phyloP scores from a whole-genome alignment of 2,888 invertebrate species.

The Eristalinus aeneus region DNA sequence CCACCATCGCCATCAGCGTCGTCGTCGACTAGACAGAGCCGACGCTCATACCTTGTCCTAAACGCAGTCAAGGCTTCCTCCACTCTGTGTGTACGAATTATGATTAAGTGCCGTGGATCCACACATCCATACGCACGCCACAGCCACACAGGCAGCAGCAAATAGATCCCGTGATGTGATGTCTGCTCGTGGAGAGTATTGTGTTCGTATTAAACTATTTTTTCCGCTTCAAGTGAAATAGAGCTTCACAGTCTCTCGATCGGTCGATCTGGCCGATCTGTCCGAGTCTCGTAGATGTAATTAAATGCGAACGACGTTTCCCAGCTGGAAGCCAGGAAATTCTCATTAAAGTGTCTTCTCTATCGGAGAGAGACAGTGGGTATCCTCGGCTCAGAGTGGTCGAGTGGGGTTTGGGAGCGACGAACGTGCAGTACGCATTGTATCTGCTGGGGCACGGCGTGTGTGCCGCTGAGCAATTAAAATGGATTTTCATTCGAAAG shows the following conservation, averaged over 20 bases:
- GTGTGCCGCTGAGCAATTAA: conserved; percentile 63
- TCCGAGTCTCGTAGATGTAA: conserved; percentile 73
- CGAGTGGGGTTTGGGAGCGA: not conserved
- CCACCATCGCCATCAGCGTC: not conserved
- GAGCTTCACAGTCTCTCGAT: conserved; percentile 41
- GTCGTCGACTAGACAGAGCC: conserved; percentile 2
- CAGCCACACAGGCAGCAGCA: not conserved
- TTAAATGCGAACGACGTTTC: conserved; percentile 79
- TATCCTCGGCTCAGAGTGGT: not conserved
- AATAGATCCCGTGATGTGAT: conserved; percentile 32
- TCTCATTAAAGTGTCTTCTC: conserved; percentile 78
- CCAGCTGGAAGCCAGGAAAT: conserved; percentile 81
- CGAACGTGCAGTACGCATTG: conserved; percentile 11
- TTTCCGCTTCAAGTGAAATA: conserved; percentile 50
- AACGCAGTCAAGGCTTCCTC: conserved; percentile 25
- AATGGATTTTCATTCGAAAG: conserved; percentile 68
- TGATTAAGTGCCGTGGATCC: conserved; percentile 57
- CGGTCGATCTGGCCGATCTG: conserved; percentile 14
- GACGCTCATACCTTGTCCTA: conserved; percentile 49
- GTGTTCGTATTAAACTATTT: conserved; percentile 62
- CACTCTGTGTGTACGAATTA: conserved; percentile 51
- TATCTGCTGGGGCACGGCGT: not conserved
- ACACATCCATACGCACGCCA: not conserved
- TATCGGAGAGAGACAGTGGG: conserved; percentile 3
- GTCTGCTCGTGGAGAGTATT: conserved; percentile 34